Conservation (phyloP, 2,888 invertebrate species). For the Phorcus lineatus region DNA sequence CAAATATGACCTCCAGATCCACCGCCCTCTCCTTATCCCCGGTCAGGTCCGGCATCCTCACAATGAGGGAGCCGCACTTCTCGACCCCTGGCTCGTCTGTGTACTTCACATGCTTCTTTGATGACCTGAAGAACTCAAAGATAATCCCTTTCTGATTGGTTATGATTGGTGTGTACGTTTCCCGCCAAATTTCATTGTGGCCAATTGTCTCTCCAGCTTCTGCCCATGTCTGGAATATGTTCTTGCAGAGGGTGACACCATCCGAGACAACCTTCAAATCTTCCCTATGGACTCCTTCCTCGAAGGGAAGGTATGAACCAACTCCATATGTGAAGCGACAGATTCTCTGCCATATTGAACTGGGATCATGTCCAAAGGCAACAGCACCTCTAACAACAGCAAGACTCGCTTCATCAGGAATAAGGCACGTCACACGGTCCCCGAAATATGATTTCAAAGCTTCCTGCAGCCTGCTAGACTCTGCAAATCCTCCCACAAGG, state of each 20-base stretch:
- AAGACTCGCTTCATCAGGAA: constrained; percentile 69
- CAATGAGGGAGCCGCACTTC: constrained; percentile 68
- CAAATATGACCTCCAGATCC: constrained; percentile 69
- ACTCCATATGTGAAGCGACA: constrained; percentile 70
- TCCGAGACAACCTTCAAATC: constrained; percentile 67
- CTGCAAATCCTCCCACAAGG: constrained; percentile 69
- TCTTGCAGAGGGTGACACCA: constrained; percentile 65
- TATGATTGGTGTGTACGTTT: constrained; percentile 70
- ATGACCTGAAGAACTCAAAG: constrained; percentile 68
- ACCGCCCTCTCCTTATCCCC: constrained; percentile 68
- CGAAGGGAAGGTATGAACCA: constrained; percentile 66
- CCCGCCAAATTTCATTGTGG: constrained; percentile 69
- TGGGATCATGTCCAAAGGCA: constrained; percentile 69
- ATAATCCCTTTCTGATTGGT: constrained; percentile 70
- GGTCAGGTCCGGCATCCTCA: constrained; percentile 70
- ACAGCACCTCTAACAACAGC: constrained; percentile 70
- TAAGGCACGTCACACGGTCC: constrained; percentile 61
- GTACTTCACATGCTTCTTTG: constrained; percentile 59
- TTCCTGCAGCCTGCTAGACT: constrained; percentile 61
- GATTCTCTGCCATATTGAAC: constrained; percentile 68
- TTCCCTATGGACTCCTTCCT: constrained; percentile 64
- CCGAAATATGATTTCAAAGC: constrained; percentile 62
- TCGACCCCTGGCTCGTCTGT: constrained; percentile 67
- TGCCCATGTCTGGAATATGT: constrained; percentile 64
- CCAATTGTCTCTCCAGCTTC: constrained; percentile 68